A percentile compares a stretch with the other conserved stretches of the same genome.
phyloP scores from a whole-genome alignment of 2,888 invertebrate species.

The Sarcophaga rosellei region DNA sequence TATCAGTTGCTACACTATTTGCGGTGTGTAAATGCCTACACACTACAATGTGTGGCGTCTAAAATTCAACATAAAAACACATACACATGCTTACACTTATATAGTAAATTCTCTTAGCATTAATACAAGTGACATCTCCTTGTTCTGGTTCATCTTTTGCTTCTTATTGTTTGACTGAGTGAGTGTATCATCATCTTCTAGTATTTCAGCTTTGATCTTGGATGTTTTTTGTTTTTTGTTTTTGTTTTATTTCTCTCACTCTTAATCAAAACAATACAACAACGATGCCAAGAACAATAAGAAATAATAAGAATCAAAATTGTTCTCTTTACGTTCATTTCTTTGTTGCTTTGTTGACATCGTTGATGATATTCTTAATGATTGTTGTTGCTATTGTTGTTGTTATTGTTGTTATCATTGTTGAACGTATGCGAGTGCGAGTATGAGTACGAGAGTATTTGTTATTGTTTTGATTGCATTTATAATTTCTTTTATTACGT shows the following conservation, averaged over 20 bases:
- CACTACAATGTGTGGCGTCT: not conserved
- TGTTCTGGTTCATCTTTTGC: not conserved
- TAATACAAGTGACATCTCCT: slow-evolving; percentile 5
- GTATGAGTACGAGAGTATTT: not conserved
- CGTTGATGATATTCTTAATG: not conserved
- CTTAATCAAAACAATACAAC: slow-evolving; percentile 24
- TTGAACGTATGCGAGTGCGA: too few relatives aligned
- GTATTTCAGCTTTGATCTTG: slow-evolving; percentile 50
- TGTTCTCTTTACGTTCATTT: not conserved
- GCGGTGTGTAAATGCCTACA: not conserved
- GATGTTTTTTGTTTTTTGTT: not conserved
- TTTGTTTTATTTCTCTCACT: not conserved
- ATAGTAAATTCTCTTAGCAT: too few relatives aligned
- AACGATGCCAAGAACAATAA: not conserved
- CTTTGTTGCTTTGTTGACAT: slow-evolving; percentile 40
- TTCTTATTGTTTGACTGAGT: slow-evolving; percentile 9
- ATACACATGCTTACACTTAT: too few relatives aligned
- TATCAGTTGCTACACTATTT: not conserved
- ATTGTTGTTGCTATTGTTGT: not conserved
- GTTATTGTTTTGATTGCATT: slow-evolving; percentile 22
- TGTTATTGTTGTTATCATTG: slow-evolving; percentile 29
- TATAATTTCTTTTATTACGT: slow-evolving; percentile 42
- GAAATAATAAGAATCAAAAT: not conserved
- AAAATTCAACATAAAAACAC: too few relatives aligned
- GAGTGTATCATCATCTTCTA: slow-evolving; percentile 13